phyloP scores from a whole-genome alignment of 2,797 vertebrate species.

The Sebastolobus altivelis region DNA sequence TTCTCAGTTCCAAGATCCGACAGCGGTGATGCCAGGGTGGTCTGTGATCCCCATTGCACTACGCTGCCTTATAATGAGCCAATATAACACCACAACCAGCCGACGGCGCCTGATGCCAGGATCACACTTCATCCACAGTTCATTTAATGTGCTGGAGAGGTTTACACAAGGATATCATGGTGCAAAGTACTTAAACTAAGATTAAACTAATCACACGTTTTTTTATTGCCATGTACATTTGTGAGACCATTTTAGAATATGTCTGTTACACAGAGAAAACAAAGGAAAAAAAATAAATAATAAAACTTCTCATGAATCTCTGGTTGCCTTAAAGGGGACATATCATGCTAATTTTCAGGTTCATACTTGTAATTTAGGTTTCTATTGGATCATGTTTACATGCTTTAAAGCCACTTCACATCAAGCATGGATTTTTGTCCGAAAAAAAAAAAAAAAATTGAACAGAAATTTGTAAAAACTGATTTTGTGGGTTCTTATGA shows the following conservation, averaged over 20 bases:
- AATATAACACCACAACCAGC: constrained; percentile 27
- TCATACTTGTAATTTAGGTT: too few relatives aligned
- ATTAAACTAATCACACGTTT: neutral
- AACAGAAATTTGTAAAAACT: too few relatives aligned
- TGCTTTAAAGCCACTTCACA: too few relatives aligned
- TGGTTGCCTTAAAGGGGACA: neutral
- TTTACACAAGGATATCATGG: constrained; percentile 20
- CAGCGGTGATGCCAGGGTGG: neutral
- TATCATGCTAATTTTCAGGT: too few relatives aligned
- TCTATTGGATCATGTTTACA: too few relatives aligned
- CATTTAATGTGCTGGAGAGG: constrained; percentile 24
- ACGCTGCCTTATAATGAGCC: constrained; percentile 21
- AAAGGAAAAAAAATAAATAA: neutral
- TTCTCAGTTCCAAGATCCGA: constrained; percentile 16
- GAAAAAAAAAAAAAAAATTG: too few relatives aligned
- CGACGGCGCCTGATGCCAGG: constrained; percentile 28
- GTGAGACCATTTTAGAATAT: neutral
- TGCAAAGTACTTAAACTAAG: constrained; percentile 19
- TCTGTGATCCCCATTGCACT: constrained; percentile 17
- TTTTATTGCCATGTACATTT: neutral
- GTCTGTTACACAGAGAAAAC: neutral
- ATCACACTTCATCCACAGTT: constrained; percentile 45
- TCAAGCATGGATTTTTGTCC: too few relatives aligned
- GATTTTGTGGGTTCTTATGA: too few relatives aligned
- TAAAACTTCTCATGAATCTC: neutral